phyloP scores from a whole-genome alignment of 2,888 invertebrate species.

The Tanypteryx hageni region DNA sequence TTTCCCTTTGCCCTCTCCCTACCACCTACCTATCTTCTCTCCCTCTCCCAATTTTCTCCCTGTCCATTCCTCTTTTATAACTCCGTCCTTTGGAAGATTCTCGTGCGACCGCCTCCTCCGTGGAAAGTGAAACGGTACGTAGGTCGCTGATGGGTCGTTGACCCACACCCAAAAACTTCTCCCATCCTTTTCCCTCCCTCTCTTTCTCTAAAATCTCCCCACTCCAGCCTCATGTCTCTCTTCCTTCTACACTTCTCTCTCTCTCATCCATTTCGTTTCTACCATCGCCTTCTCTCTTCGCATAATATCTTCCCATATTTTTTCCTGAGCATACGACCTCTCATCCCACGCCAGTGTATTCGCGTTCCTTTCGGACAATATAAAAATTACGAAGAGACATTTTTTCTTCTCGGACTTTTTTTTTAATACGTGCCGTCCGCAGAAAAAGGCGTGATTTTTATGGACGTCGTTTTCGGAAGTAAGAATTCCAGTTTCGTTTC shows the following conservation, averaged over 20 bases:
- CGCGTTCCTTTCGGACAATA: not conserved
- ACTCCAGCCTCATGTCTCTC: too few species aligned
- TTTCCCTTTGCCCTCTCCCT: not conserved
- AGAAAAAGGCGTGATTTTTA: not conserved
- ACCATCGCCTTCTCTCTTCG: not conserved
- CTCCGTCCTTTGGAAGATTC: not conserved
- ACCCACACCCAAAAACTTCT: constrained; percentile 25
- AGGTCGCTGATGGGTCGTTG: constrained; percentile 52
- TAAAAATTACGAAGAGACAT: not conserved
- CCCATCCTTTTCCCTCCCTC: not conserved
- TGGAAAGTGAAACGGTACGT: constrained; percentile 62
- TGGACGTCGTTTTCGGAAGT: not conserved
- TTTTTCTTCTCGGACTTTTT: not conserved
- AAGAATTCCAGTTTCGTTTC: not conserved
- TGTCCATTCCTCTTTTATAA: too few species aligned
- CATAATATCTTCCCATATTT: not conserved
- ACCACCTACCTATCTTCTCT: not conserved
- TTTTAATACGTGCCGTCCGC: not conserved
- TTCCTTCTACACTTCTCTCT: not conserved
- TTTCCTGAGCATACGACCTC: not conserved
- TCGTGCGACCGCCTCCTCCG: not conserved
- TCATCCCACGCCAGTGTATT: not conserved
- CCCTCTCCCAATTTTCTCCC: not conserved
- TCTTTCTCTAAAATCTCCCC: not conserved
- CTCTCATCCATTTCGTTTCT: not conserved